Evolutionary conservation across 2,888 invertebrate species (phyloP).

Genomic region (Lasiommata megera): DNA sequence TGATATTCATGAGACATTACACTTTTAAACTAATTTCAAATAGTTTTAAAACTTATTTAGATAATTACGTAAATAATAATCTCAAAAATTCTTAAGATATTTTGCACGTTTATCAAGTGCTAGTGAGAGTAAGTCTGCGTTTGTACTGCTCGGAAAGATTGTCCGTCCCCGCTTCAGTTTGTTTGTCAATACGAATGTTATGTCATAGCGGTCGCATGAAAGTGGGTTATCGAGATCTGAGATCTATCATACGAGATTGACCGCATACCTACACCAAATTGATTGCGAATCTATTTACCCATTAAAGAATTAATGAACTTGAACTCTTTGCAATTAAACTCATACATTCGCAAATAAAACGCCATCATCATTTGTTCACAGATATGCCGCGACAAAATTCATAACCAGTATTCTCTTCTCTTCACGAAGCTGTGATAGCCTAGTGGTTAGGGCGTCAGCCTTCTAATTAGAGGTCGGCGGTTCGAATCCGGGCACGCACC

Average conservation of each 20-base stretch:
- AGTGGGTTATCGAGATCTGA: conserved; percentile 32
- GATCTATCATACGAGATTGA: conserved; percentile 1
- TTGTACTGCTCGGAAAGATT: conserved; percentile 17
- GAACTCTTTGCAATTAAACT: too few relatives aligned
- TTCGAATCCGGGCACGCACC: too few relatives aligned
- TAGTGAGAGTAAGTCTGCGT: conserved; percentile 22
- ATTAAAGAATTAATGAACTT: background rate
- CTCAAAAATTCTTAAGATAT: background rate
- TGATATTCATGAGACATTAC: background rate
- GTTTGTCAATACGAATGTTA: conserved; percentile 45
- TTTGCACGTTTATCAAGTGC: conserved; percentile 14
- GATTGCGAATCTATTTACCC: background rate
- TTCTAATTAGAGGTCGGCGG: too few relatives aligned
- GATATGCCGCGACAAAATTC: too few relatives aligned
- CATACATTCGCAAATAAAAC: too few relatives aligned
- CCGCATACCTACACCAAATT: background rate
- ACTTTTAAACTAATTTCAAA: conserved; percentile 7
- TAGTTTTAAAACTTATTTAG: background rate
- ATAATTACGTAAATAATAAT: background rate
- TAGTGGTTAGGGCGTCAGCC: too few relatives aligned
- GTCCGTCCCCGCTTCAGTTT: conserved; percentile 30
- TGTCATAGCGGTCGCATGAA: conserved; percentile 37
- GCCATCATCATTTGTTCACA: too few relatives aligned
- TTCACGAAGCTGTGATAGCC: too few relatives aligned
- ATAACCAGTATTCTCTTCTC: too few relatives aligned